Base-by-base conservation (phyloP, 1,140 invertebrate species). In the Zaprionus ghesquierei region DNA sequence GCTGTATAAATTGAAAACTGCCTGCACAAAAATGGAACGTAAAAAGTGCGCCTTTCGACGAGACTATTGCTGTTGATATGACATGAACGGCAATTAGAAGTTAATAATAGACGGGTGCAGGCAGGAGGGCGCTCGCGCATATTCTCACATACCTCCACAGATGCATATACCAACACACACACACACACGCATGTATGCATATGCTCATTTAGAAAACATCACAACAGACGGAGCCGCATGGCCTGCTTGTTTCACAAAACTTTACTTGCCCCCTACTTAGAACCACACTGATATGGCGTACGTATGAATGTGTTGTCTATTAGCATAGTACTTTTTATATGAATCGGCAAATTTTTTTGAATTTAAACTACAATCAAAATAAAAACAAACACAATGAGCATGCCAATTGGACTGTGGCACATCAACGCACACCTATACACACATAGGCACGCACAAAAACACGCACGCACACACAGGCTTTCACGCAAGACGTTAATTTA, bases 81-180 rank as follows among this genome's bases (percentile, higher is more conserved):
- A 18, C 15, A 55, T 12, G 54, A 41, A 68, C 49, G 69, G 29
- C 29, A 64, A 50, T 51, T 50, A 69, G 22, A 31, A 62, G 38
- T 55, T 86, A 86, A 73, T 87, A 79, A 87, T 86, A 87, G 75
- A 60, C 60, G 29, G n/a, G 22, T 44, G 63, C 55, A 59, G 25
- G 54, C 23, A 49, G 49, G 63, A 33, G 62, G 35, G 10, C 69
- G 49, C 46, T 64, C 49, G 53, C 61, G 44, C 53, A 71, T 51
- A 64, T 29, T 22, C 10, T 29, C 9, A 29, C 33, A 41, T 46
- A 9, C 50, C 54, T 44, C 29, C 18, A 27, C 12, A 15, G 27
- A 25, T 12, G 20, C 27, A 25, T n/a, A 50, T 25, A 38, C 41
- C 20, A 1, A 23, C 10, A 58, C 25, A 38, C 6, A 56, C 4